phyloP scores from a whole-genome alignment of 2,797 vertebrate species.

The Leucoraja ocellata region DNA sequence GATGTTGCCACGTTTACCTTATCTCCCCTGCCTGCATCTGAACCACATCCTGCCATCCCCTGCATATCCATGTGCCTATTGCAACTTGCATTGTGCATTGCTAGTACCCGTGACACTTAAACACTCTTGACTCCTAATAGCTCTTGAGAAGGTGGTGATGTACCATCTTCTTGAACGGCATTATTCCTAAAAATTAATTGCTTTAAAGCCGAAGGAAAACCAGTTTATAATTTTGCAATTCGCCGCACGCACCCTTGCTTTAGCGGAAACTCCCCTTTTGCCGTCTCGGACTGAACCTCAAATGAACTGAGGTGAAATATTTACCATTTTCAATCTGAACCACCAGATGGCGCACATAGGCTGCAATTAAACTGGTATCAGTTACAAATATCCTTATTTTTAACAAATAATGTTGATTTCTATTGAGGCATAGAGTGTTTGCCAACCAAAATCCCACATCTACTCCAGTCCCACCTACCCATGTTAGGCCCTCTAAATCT shows the following conservation, averaged over 20 bases:
- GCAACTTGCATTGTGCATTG: not conserved
- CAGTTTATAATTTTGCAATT: not conserved
- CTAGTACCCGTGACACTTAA: too few species aligned
- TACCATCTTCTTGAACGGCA: not conserved
- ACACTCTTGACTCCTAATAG: too few species aligned
- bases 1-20: not conserved
- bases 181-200: not conserved
- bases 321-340: not conserved
- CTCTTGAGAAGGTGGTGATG: too few species aligned
- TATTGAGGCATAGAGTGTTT: too few species aligned
- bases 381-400: not conserved
- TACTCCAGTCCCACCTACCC: too few species aligned
- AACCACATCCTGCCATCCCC: not conserved
- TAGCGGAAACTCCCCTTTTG: not conserved
- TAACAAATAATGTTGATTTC: too few species aligned
- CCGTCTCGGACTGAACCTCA: not conserved
- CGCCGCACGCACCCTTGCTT: too few species aligned
- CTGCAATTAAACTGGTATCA: not conserved
- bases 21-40: too few species aligned
- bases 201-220: not conserved
- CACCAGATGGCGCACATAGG: not conserved
- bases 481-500: too few species aligned
- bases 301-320: not conserved
- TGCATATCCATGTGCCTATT: not conserved
- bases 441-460: too few species aligned